Evolutionary conservation across 2,888 invertebrate genomes (phyloP).

Genomic region (Actias luna): DNA sequence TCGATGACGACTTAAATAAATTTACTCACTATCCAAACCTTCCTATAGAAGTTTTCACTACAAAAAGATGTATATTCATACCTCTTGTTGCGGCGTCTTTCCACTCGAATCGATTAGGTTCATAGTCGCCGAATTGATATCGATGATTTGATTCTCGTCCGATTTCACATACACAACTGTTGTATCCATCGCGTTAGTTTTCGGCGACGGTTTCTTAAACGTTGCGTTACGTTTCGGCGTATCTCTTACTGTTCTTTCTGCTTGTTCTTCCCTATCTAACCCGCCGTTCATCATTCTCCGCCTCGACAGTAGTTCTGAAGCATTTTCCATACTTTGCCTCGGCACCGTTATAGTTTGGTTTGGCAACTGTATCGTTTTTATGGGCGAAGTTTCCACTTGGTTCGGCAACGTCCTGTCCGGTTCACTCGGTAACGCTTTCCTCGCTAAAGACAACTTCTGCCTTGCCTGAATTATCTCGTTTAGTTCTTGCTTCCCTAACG

Average conservation of each 20-base stretch:
- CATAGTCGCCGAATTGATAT: constrained; percentile 73
- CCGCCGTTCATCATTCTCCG: constrained; percentile 60
- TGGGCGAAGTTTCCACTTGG: constrained; percentile 51
- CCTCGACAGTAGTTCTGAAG: constrained; percentile 65
- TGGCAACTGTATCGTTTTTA: constrained; percentile 68
- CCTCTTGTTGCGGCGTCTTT: constrained; percentile 51
- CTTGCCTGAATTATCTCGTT: constrained; percentile 76
- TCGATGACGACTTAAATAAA: no score
- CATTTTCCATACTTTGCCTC: constrained; percentile 68
- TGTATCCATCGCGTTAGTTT: constrained; percentile 54
- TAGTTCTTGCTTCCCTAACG: constrained; percentile 70
- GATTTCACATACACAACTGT: constrained; percentile 62
- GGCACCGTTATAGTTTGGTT: constrained; percentile 74
- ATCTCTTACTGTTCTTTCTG: constrained; percentile 53
- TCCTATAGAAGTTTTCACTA: no score
- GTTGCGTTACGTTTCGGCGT: constrained; percentile 66
- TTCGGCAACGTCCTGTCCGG: constrained; percentile 50
- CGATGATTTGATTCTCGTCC: constrained; percentile 64
- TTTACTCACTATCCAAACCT: no score
- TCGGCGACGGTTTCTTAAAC: constrained; percentile 65
- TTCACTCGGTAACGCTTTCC: constrained; percentile 65
- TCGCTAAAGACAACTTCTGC: constrained; percentile 69
- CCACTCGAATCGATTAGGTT: constrained; percentile 63
- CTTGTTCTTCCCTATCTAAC: constrained; percentile 53
- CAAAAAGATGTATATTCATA: constrained; percentile 29